A percentile compares a stretch with the other conserved stretches of the same genome.
These are phyloP conservation scores for Lanius collurio DNA, from an alignment of 2,113 vertebrate species.

Conservation along the genomic window DNA sequence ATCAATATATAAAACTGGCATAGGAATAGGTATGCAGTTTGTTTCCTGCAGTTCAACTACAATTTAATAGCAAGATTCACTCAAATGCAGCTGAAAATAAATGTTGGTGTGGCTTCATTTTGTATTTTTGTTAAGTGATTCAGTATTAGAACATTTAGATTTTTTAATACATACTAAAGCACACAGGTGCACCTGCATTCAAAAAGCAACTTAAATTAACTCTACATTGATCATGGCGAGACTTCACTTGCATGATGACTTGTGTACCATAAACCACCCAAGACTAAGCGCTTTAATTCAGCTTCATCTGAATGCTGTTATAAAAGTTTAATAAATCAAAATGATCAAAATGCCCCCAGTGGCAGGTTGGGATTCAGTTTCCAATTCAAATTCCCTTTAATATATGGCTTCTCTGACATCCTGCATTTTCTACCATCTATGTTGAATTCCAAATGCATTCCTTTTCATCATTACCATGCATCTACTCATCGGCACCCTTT, in stretches of 20 bases:
- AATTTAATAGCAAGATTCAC: constrained; percentile 15
- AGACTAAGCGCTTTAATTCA: constrained; percentile 74
- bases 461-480: constrained; percentile 73
- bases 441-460: constrained; percentile 74
- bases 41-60: background rate
- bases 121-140: constrained; percentile 18
- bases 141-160: constrained; percentile 10
- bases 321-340: constrained; percentile 86
- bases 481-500: constrained; percentile 58
- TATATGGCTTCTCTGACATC: constrained; percentile 78
- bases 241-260: constrained; percentile 10
- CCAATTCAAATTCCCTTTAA: constrained; percentile 83
- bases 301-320: constrained; percentile 74
- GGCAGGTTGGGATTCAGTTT: constrained; percentile 77
- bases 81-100: constrained; percentile 27
- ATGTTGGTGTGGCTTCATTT: background rate
- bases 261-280: constrained; percentile 64
- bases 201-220: constrained; percentile 45
- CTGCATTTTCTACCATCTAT: constrained; percentile 65
- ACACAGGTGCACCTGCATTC: background rate
- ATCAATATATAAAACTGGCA: background rate
- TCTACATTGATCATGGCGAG: constrained; percentile 37
- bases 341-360: constrained; percentile 82
- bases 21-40: background rate
- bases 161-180: constrained; percentile 39